Base-by-base conservation (phyloP, 2,888 invertebrate species). In the Metopia argyrocephala region DNA sequence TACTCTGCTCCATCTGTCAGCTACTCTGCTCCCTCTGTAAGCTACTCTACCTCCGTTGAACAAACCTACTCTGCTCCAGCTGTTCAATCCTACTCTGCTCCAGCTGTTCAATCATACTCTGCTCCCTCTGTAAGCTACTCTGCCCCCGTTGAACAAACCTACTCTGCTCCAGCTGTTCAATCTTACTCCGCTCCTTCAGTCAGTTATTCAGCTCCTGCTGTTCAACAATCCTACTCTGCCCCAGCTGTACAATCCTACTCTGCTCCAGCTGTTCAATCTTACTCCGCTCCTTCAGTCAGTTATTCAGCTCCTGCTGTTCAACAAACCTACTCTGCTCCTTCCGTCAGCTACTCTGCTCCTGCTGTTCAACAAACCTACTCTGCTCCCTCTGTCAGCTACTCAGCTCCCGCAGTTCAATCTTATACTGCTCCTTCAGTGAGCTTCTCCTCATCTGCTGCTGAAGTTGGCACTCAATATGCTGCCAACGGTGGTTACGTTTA, bases 401-500 rank as follows among this genome's bases (percentile, higher is more conserved):
- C 48, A 15, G 73, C 64, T 5, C 64, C 70, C 15, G 66, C 62
- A 15, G 56, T 71, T 12, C 28, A 68, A 61, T 21, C 73, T 2
- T 79, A 79, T 48, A 38, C 73, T 20, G 73, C 57, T 48, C 52
- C 52, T 21, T 79, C 85, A 2, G 74, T 81, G 18, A 71, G 71
- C 31, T 75, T 59, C 20, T 75, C 75, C 20, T 71, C 64, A 12
- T n/a, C 6, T 3, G 82, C 54, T 57, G 74, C 69, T 50, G 85
- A 85, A 83, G 83, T 83, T 31, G 89, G 86, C 56, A 89, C 89
- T 76, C 87, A 89, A 83, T 89, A 89, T 56, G 90, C 86, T 56
- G 85, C 89, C 85, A 89, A 89, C 71, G 89, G 90, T 50, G 89
- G 89, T 80, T 89, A 89, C 69, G 85, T 89, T 83, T 89, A 89